phyloP scores from a whole-genome alignment of 1,140 invertebrate species.

The Epicauta chinensis region DNA sequence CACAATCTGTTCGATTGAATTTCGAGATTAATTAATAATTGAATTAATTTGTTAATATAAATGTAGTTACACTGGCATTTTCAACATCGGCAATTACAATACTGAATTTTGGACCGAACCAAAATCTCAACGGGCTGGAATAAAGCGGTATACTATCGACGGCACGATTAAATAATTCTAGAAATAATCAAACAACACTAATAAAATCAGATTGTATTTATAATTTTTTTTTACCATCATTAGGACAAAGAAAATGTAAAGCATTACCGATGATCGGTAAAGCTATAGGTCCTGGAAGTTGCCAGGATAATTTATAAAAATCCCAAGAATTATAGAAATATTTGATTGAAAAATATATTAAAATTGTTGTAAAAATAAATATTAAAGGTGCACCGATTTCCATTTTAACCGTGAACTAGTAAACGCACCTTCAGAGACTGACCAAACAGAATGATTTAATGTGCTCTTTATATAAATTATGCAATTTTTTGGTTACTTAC shows the following conservation, averaged over 20 bases:
- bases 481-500: too few relatives aligned
- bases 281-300: constrained; percentile 11
- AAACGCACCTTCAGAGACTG: too few relatives aligned
- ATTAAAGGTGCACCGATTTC: too few relatives aligned
- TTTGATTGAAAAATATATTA: too few relatives aligned
- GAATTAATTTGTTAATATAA: constrained; percentile 7
- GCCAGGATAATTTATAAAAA: constrained; percentile 10
- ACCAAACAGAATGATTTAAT: too few relatives aligned
- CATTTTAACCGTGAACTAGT: too few relatives aligned
- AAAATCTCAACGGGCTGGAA: constrained; percentile 12
- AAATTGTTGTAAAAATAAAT: too few relatives aligned
- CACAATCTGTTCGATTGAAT: constrained; percentile 15
- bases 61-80: constrained; percentile 17
- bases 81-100: constrained; percentile 12
- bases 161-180: constrained; percentile 1
- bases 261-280: constrained; percentile 22
- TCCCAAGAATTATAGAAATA: too few relatives aligned
- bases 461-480: too few relatives aligned
- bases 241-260: constrained; percentile 2
- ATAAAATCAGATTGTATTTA: not conserved
- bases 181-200: constrained; percentile 15
- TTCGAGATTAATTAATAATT: constrained; percentile 3
- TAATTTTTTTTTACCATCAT: constrained; percentile 1
- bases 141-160: not conserved
- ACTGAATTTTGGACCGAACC: constrained; percentile 18